These are phyloP conservation scores for Xestobium rufovillosum DNA, from an alignment of 2,888 invertebrate genomes.

Conservation along the genomic window DNA sequence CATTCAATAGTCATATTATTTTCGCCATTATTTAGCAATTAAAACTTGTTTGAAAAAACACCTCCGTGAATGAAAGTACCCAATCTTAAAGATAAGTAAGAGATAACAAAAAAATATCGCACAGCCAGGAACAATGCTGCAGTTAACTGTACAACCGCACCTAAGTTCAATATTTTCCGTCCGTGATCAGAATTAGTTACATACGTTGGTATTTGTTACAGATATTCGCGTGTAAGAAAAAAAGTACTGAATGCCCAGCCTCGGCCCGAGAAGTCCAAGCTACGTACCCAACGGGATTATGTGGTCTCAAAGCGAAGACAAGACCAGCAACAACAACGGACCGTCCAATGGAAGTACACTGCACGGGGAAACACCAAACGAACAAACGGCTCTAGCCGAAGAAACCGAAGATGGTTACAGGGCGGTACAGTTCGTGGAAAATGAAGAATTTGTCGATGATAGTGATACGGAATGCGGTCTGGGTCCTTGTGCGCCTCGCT, in stretches of 20 bases:
- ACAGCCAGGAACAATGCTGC: too few relatives aligned
- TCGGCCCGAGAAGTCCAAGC: conserved; percentile 3
- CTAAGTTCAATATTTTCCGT: conserved; percentile 2
- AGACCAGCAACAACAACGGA: conserved; percentile 37
- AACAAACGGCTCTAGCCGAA: conserved; percentile 36
- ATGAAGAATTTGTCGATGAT: conserved; percentile 37
- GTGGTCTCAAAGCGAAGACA: conserved; percentile 21
- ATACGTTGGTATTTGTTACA: too few relatives aligned
- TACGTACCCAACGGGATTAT: conserved; percentile 12
- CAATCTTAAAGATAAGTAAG: too few relatives aligned
- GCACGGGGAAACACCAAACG: conserved; percentile 33
- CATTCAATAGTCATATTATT: too few relatives aligned
- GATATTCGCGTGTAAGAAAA: not conserved
- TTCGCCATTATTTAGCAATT: too few relatives aligned
- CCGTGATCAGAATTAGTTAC: too few relatives aligned
- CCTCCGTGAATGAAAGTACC: too few relatives aligned
- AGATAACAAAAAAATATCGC: too few relatives aligned
- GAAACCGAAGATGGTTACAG: conserved; percentile 30
- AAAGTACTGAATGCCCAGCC: not conserved
- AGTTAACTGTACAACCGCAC: conserved; percentile 7
- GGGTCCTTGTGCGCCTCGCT: conserved; percentile 67
- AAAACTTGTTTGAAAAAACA: too few relatives aligned
- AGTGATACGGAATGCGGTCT: conserved; percentile 66
- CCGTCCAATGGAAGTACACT: conserved; percentile 33
- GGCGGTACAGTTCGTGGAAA: conserved; percentile 30